Evolutionary conservation across 2,797 vertebrate species (phyloP), one percentile per base, ranked within the genome.

Genomic region (Pelobates cultripes): DNA sequence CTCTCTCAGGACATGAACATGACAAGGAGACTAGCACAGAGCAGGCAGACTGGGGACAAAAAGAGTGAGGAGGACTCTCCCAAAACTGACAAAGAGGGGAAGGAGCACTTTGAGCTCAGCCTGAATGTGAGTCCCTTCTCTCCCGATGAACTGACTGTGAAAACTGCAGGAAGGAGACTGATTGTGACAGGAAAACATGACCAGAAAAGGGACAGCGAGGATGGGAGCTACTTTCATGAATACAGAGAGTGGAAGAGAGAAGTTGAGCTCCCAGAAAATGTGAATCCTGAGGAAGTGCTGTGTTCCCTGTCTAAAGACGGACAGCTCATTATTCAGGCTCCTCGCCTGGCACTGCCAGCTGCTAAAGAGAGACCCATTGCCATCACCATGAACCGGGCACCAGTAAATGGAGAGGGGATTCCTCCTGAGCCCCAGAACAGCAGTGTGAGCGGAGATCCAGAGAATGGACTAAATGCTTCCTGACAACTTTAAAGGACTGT

Each of bases 181-280:
- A 85, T 88, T 69, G 93, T 94, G 83, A 92, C 88, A 0, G 93
- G 92, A 47, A 86, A 86, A 81, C 88, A 88, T 0, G 91, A 93
- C 81, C 89, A 86, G 75, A 91, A 94, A 83, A 82, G 86, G 78
- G 87, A 88, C 0, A 89, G 91, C 1, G 88, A 80, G 0, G 89
- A 89, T 79, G 93, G 94, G 78, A 91, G 89, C 0, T 93, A 84
- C 88, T 93, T 91, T 3, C 90, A 86, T 86, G 75, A 87, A 60
- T 88, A 89, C 28, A 90, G 93, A 81, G 92, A 93, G 86, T 91
- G 95, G 87, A 88, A 90, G 60, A 92, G 90, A 85, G 91, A 94
- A 88, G 88, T 94, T 28, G 86, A 90, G 66, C 91, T 95, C 43
- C 94, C 92, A 0, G 82, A 87, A 0, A 88, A 88, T 7, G 89